phyloP scores from a whole-genome alignment of 2,113 vertebrate species.

The Geococcyx californianus region DNA sequence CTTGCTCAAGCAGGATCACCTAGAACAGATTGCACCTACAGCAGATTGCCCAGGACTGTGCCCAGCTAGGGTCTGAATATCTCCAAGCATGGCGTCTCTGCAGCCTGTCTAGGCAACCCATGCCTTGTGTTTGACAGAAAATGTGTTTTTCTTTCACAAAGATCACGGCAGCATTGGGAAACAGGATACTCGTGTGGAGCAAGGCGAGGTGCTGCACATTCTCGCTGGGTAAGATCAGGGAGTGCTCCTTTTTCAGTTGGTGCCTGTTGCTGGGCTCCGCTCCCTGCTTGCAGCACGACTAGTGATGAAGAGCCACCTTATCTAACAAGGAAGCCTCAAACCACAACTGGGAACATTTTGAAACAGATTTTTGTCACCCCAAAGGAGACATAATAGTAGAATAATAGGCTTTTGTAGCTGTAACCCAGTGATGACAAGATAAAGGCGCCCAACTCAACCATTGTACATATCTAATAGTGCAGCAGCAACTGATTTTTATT shows the following conservation, averaged over 20 bases:
- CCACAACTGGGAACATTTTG: slow-evolving; percentile 10
- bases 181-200: background rate
- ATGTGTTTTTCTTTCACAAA: background rate
- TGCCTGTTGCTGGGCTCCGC: slow-evolving; percentile 12
- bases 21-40: background rate
- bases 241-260: slow-evolving; percentile 65
- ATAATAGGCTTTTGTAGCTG: background rate
- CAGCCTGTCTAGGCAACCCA: background rate
- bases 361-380: slow-evolving; percentile 57
- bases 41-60: background rate
- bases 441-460: background rate
- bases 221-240: slow-evolving; percentile 61
- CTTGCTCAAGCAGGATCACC: background rate
- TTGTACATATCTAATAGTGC: background rate
- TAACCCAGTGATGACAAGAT: background rate
- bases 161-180: background rate
- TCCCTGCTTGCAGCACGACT: background rate
- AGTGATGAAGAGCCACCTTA: slow-evolving; percentile 34
- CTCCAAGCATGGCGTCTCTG: accelerated
- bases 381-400: background rate
- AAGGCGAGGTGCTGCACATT: background rate
- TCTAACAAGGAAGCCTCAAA: slow-evolving; percentile 59
- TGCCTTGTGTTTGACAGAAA: background rate
- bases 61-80: background rate
- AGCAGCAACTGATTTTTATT: background rate